Conservation (phyloP, 2,113 vertebrate genomes). For the Fregetta grallaria region DNA sequence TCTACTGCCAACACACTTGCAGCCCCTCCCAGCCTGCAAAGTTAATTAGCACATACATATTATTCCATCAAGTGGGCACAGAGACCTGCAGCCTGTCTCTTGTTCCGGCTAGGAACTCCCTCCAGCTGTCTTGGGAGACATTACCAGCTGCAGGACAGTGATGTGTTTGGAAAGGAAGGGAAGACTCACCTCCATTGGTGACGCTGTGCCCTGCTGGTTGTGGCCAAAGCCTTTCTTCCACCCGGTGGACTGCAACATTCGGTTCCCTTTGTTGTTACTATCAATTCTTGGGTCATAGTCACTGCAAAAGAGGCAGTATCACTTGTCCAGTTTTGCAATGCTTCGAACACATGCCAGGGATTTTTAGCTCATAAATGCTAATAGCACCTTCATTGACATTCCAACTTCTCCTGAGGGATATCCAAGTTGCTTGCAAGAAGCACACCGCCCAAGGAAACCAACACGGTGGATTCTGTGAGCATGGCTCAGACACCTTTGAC, state of each 20-base stretch:
- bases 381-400: neutral
- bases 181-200: slow-evolving; percentile 73
- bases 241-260: slow-evolving; percentile 59
- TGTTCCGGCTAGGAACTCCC: neutral
- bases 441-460: neutral
- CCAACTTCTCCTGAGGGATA: neutral
- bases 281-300: slow-evolving; percentile 70
- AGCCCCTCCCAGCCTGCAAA: slow-evolving; percentile 4
- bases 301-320: slow-evolving; percentile 60
- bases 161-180: neutral
- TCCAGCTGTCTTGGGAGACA: neutral
- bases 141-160: neutral
- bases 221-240: slow-evolving; percentile 76
- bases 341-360: neutral
- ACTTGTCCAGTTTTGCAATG: neutral
- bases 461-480: fast-evolving
- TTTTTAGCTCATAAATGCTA: neutral
- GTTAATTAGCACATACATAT: neutral
- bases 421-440: neutral
- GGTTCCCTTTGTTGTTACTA: slow-evolving; percentile 73
- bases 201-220: slow-evolving; percentile 72
- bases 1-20: neutral
- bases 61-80: neutral
- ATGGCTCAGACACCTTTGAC: neutral
- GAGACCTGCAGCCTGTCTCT: neutral